These are phyloP conservation scores for Heterochromis multidens DNA, from an alignment of 2,113 vertebrate genomes.

Conservation along the genomic window DNA sequence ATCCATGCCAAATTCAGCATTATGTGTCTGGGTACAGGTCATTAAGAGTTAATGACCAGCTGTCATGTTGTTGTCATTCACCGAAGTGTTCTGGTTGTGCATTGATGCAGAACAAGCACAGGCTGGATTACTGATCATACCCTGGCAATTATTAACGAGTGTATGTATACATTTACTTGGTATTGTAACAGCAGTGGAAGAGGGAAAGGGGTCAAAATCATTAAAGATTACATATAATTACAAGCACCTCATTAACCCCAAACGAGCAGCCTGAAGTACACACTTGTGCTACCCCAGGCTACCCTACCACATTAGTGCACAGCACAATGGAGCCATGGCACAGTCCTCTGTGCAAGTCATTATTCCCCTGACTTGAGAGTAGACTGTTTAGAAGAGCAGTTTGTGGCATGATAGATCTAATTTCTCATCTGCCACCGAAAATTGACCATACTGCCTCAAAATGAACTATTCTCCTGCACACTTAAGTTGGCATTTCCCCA, in stretches of 20 bases:
- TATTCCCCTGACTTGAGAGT: constrained; percentile 24
- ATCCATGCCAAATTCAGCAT: constrained; percentile 22
- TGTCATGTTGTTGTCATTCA: constrained; percentile 22
- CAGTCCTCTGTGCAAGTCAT: constrained; percentile 46
- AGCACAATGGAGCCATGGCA: constrained; percentile 1
- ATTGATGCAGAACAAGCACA: constrained; percentile 43
- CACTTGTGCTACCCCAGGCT: background rate
- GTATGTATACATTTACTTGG: background rate
- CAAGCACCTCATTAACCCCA: constrained; percentile 51
- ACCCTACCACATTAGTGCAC: constrained; percentile 14
- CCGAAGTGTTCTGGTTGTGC: constrained; percentile 39
- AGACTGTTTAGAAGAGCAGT: constrained; percentile 59
- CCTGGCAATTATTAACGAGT: constrained; percentile 36
- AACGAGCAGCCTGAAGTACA: background rate
- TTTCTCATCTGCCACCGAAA: constrained; percentile 39
- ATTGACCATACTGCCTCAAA: constrained; percentile 12
- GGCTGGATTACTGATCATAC: constrained; percentile 47
- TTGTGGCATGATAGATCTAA: constrained; percentile 44
- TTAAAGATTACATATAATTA: constrained; percentile 58
- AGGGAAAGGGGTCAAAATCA: background rate
- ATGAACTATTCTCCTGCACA: background rate
- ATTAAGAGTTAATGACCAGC: constrained; percentile 52
- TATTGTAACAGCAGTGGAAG: background rate
- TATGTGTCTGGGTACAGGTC: constrained; percentile 30
- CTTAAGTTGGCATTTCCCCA: background rate